These are phyloP conservation scores for Anhinga anhinga DNA, from an alignment of 2,113 vertebrate species.

Conservation along the genomic window DNA sequence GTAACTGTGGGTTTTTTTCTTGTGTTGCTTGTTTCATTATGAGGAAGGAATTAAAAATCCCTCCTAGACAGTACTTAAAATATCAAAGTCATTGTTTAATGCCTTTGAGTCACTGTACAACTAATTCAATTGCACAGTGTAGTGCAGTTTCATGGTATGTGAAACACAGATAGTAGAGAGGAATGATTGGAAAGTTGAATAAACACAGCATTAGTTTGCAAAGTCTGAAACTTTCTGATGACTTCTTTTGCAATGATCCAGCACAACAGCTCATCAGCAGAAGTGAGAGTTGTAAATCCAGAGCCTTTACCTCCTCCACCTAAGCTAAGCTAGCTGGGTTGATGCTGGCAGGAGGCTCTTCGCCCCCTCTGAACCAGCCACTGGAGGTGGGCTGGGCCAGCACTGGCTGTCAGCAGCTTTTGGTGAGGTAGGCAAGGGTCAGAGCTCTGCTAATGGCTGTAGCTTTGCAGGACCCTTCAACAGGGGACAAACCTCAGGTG, in stretches of 20 bases:
- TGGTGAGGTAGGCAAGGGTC: background rate
- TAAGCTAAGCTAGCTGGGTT: background rate
- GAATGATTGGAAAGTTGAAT: conserved; percentile 79
- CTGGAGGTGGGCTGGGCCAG: background rate
- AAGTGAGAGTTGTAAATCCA: background rate
- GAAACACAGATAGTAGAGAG: conserved; percentile 78
- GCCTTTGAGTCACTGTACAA: conserved; percentile 83
- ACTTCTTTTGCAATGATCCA: conserved; percentile 67
- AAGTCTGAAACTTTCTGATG: conserved; percentile 76
- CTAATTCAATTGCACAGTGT: conserved; percentile 82
- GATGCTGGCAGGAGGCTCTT: background rate
- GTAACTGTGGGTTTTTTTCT: conserved; percentile 62
- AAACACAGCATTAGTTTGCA: conserved; percentile 77
- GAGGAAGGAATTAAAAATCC: conserved; percentile 83
- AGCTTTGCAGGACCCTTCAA: background rate
- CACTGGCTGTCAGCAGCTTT: background rate
- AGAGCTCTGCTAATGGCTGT: background rate
- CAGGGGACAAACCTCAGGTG: background rate
- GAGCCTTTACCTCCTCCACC: background rate
- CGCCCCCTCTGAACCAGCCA: background rate
- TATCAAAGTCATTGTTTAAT: conserved; percentile 86
- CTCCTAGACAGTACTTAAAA: conserved; percentile 84
- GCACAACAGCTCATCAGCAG: conserved; percentile 26
- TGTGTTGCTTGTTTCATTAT: conserved; percentile 77
- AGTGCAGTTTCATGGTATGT: conserved; percentile 77